Conservation (phyloP, 2,113 vertebrate genomes). For the Equus quagga region DNA sequence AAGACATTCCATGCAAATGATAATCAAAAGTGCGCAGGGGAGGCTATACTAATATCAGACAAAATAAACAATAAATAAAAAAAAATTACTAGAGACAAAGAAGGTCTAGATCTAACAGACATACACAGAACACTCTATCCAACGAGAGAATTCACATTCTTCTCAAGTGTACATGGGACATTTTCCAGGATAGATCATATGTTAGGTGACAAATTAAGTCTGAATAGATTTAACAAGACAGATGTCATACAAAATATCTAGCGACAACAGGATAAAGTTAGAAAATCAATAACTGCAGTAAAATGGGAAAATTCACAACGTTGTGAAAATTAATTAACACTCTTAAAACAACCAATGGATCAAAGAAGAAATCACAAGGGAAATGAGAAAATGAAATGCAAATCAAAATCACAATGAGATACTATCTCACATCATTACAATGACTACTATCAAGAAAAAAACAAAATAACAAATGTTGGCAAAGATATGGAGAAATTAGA, state of each 20-base stretch:
- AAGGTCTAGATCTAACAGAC: not conserved
- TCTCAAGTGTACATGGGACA: not conserved
- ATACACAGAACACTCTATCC: not conserved
- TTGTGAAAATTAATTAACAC: not conserved
- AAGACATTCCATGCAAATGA: not conserved
- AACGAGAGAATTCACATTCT: not conserved
- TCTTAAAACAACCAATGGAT: not conserved
- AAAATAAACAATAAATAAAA: not conserved
- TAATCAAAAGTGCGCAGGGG: not conserved
- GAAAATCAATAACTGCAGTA: not conserved
- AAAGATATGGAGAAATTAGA: not conserved
- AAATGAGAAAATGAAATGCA: not conserved
- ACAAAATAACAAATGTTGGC: slow-evolving; percentile 21
- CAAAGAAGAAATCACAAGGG: not conserved
- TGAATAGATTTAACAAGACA: not conserved
- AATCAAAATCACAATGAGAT: not conserved
- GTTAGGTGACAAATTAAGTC: not conserved
- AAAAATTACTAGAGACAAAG: not conserved
- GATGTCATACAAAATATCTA: not conserved
- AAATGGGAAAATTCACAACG: not conserved
- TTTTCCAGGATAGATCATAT: not conserved
- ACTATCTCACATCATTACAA: not conserved
- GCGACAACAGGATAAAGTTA: not conserved
- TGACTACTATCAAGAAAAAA: not conserved
- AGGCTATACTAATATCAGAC: not conserved